Percentiles rank a stretch among this genome's conserved stretches.
phyloP scores from a whole-genome alignment of 2,113 vertebrate genomes.

The Oenanthe melanoleuca region DNA sequence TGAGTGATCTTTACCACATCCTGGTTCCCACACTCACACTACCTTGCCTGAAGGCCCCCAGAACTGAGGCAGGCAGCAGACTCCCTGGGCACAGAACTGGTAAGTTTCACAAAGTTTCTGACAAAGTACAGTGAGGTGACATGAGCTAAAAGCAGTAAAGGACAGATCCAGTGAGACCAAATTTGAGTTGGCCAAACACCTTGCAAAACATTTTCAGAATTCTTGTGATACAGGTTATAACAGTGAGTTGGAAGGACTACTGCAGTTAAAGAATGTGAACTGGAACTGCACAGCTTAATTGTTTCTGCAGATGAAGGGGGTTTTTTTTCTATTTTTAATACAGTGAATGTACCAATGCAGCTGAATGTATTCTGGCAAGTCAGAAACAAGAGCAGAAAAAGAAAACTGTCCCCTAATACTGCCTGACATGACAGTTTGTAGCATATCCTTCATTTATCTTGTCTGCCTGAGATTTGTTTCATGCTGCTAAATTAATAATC shows the following conservation, averaged over 20 bases:
- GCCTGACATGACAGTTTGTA: not conserved
- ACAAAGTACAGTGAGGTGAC: not conserved
- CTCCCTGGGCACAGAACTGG: not conserved
- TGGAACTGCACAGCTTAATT: not conserved
- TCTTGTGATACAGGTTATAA: not conserved
- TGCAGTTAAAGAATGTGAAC: not conserved
- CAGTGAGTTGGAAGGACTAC: not conserved
- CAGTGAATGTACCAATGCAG: not conserved
- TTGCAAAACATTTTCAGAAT: not conserved
- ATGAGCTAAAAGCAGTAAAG: not conserved
- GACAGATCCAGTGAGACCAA: not conserved
- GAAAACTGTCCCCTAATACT: not conserved
- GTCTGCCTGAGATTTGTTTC: not conserved
- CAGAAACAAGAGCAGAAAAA: not conserved
- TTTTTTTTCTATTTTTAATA: not conserved
- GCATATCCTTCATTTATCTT: not conserved
- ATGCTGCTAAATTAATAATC: not conserved
- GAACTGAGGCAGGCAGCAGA: not conserved
- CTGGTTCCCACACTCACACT: not conserved
- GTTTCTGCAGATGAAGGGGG: not conserved
- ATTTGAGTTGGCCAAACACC: not conserved
- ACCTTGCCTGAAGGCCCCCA: not conserved
- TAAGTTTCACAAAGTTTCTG: not conserved
- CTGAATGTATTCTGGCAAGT: not conserved
- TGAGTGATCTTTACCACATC: fast-evolving